Percentiles rank a stretch among this genome's conserved stretches.
Conservation (phyloP, 2,888 invertebrate species). For the Amphipoea lucens region DNA sequence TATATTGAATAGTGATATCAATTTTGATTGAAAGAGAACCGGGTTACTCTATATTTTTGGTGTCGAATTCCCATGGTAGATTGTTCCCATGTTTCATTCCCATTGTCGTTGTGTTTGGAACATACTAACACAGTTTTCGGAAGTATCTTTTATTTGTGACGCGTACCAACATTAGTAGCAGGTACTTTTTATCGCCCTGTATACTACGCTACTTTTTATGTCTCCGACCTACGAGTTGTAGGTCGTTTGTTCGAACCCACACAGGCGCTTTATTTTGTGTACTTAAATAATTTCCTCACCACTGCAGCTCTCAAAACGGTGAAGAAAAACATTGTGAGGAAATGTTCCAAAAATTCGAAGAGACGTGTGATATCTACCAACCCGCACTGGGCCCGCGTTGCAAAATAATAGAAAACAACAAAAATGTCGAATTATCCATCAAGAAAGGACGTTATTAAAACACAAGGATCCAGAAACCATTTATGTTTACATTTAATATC, state of each 20-base stretch:
- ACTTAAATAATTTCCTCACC: no score
- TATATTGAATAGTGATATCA: slow-evolving; percentile 56
- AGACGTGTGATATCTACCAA: no score
- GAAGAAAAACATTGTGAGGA: no score
- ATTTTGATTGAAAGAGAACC: slow-evolving; percentile 48
- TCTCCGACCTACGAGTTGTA: no score
- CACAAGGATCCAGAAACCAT: neutral
- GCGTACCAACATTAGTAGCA: neutral
- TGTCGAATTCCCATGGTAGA: slow-evolving; percentile 15
- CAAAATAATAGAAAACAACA: neutral
- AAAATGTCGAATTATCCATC: neutral
- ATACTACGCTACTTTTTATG: neutral
- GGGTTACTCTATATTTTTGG: slow-evolving; percentile 24
- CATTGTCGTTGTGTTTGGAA: neutral
- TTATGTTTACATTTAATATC: slow-evolving; percentile 13
- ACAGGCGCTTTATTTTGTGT: no score
- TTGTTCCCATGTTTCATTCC: neutral
- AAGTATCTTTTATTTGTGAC: neutral
- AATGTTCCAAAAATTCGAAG: no score
- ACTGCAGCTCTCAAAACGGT: no score
- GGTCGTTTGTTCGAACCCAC: no score
- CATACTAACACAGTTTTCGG: neutral
- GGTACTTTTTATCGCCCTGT: neutral
- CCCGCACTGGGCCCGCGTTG: no score
- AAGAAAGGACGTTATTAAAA: neutral